phyloP scores from a whole-genome alignment of 1,140 invertebrate species.

The Heterodera schachtii region DNA sequence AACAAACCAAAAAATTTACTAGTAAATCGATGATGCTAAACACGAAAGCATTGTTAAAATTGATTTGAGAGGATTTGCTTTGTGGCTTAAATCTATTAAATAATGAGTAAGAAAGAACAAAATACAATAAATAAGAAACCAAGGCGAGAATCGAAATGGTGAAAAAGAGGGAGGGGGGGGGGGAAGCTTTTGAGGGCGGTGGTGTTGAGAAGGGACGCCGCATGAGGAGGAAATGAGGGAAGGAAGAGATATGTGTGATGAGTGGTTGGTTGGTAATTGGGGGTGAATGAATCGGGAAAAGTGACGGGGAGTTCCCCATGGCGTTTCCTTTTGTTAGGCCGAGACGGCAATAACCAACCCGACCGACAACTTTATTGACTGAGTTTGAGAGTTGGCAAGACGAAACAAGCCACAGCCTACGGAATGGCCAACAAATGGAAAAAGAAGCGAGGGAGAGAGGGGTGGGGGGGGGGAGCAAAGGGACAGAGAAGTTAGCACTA shows the following conservation, averaged over 20 bases:
- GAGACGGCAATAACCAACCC: background rate
- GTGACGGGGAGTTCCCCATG: background rate
- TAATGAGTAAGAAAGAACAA: background rate
- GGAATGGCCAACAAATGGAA: background rate
- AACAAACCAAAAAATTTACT: too few relatives aligned
- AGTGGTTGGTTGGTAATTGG: background rate
- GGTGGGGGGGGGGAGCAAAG: background rate
- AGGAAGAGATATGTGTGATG: constrained; percentile 3
- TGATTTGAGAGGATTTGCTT: background rate
- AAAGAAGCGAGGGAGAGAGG: background rate
- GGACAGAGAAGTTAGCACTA: background rate
- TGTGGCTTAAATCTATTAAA: background rate
- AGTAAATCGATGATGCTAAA: too few relatives aligned
- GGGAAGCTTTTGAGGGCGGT: background rate
- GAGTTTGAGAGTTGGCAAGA: background rate
- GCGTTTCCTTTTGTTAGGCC: too few relatives aligned
- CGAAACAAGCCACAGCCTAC: background rate
- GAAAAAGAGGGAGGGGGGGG: background rate
- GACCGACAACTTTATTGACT: background rate
- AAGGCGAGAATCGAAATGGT: background rate
- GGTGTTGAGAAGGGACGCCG: background rate
- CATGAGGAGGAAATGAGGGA: background rate
- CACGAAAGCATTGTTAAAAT: too few relatives aligned
- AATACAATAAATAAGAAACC: too few relatives aligned
- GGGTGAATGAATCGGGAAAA: background rate